A percentile compares a stretch with the other conserved stretches of the same genome.
Conservation (phyloP, 2,888 invertebrate species). For the Lasiommata megera region DNA sequence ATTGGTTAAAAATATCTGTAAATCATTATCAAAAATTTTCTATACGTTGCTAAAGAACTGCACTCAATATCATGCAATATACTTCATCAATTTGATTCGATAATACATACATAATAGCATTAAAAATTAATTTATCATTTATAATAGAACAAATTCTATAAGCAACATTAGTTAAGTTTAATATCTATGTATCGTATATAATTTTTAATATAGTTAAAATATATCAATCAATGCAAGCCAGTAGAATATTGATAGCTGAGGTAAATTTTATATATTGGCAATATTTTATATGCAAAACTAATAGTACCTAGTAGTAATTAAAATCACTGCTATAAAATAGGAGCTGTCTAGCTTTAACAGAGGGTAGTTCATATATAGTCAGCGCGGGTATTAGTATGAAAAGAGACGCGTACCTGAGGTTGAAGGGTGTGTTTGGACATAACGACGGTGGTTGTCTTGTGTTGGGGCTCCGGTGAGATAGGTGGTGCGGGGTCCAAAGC, state of each 20-base stretch:
- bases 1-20: constrained; percentile 28
- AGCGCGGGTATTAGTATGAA: background rate
- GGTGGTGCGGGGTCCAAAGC: constrained; percentile 85
- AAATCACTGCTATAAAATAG: background rate
- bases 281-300: background rate
- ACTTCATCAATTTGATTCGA: constrained; percentile 10
- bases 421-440: constrained; percentile 96
- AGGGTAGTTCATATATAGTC: background rate
- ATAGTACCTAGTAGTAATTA: background rate
- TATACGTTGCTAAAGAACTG: constrained; percentile 39
- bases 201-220: background rate
- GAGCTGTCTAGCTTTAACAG: background rate
- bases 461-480: constrained; percentile 87
- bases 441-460: constrained; percentile 95
- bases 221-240: background rate
- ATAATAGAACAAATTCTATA: background rate
- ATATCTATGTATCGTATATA: background rate
- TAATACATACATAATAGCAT: background rate
- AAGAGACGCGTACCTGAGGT: constrained; percentile 77
- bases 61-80: constrained; percentile 33
- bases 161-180: background rate
- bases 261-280: background rate
- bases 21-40: constrained; percentile 28
- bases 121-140: background rate
- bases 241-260: background rate